phyloP scores from a whole-genome alignment of 1,140 invertebrate species.

The Drosophila pseudoobscura region DNA sequence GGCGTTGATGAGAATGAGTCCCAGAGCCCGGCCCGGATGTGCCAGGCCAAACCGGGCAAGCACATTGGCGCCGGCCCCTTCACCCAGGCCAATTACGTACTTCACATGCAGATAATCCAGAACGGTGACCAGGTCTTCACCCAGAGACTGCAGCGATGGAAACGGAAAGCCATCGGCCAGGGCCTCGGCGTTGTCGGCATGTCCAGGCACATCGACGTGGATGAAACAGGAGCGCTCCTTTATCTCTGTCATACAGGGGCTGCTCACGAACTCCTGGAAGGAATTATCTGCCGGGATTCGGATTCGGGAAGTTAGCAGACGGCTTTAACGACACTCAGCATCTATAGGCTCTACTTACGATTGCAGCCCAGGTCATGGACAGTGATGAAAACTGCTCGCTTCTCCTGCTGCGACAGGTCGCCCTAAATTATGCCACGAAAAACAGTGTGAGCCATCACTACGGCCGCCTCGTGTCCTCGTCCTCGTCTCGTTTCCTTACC shows the following conservation, averaged over 20 bases:
- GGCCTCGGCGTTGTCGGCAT: slow-evolving; percentile 91
- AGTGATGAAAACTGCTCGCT: slow-evolving; percentile 92
- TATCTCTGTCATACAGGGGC: slow-evolving; percentile 92
- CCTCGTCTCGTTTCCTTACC: slow-evolving; percentile 81
- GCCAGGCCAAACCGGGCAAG: slow-evolving; percentile 92
- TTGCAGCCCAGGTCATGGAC: slow-evolving; percentile 96
- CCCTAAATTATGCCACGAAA: slow-evolving; percentile 85
- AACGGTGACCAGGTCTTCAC: slow-evolving; percentile 92
- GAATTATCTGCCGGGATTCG: slow-evolving; percentile 86
- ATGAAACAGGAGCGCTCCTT: slow-evolving; percentile 94
- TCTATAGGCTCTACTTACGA: slow-evolving; percentile 87
- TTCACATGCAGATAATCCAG: slow-evolving; percentile 91
- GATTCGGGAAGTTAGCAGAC: slow-evolving; percentile 3
- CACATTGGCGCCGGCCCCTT: slow-evolving; percentile 95
- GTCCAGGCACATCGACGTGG: slow-evolving; percentile 94
- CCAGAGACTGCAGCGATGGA: slow-evolving; percentile 92
- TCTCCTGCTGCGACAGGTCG: slow-evolving; percentile 90
- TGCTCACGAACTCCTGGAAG: slow-evolving; percentile 90
- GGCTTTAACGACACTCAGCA: neutral
- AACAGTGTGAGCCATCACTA: slow-evolving; percentile 1
- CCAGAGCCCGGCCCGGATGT: slow-evolving; percentile 89
- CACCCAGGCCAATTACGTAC: slow-evolving; percentile 92
- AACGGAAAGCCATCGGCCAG: slow-evolving; percentile 89
- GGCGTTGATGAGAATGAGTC: slow-evolving; percentile 93
- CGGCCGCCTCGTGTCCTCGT: neutral